A percentile compares a stretch with the other conserved stretches of the same genome.
phyloP scores from a whole-genome alignment of 1,140 invertebrate species.

The Campoletis sonorensis region DNA sequence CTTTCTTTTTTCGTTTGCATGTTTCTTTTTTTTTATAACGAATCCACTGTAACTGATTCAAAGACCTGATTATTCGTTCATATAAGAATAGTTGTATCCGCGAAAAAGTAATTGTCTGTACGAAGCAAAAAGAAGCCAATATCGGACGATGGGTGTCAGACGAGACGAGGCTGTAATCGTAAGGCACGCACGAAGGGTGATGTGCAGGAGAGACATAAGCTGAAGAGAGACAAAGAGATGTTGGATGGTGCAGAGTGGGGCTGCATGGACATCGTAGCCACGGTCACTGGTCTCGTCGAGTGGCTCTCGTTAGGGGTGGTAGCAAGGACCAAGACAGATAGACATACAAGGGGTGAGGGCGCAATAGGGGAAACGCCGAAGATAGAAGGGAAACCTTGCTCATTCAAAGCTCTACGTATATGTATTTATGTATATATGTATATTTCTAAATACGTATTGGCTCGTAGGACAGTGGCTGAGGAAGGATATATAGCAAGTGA shows the following conservation, averaged over 20 bases:
- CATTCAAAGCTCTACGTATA: constrained; percentile 11
- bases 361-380: background rate
- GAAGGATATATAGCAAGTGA: constrained; percentile 37
- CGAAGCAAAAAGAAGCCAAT: background rate
- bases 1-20: background rate
- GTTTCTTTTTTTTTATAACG: too few relatives aligned
- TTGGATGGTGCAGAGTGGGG: constrained; percentile 8
- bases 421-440: too few relatives aligned
- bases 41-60: background rate
- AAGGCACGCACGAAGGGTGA: background rate
- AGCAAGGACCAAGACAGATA: background rate
- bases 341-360: background rate
- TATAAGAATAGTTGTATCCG: background rate
- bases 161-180: background rate
- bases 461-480: background rate
- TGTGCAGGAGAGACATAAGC: background rate
- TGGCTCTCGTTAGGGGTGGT: constrained; percentile 48
- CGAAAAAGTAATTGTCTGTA: background rate
- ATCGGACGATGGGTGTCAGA: background rate
- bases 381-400: background rate
- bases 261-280: constrained; percentile 15
- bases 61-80: background rate
- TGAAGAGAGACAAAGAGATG: background rate
- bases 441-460: constrained; percentile 11
- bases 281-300: constrained; percentile 31